Conservation (phyloP, 2,113 vertebrate genomes). For the Acanthisitta chloris region DNA sequence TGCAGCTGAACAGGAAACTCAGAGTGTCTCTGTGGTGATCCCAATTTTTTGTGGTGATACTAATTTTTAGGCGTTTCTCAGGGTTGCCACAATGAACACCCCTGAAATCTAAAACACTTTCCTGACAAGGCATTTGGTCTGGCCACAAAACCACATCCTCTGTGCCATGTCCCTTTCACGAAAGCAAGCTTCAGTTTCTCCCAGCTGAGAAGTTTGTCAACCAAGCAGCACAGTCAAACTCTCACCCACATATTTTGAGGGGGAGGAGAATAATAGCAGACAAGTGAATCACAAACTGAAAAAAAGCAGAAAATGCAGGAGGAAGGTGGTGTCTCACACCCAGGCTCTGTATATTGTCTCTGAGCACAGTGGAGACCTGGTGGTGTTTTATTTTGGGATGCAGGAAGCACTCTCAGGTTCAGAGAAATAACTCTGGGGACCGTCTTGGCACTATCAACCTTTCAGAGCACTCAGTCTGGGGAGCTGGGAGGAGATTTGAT, state of each 20-base stretch:
- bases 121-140: not conserved
- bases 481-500: not conserved
- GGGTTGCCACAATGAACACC: not conserved
- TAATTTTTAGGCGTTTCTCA: not conserved
- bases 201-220: not conserved
- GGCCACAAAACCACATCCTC: not conserved
- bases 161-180: accelerated
- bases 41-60: not conserved
- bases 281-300: not conserved
- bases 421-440: not conserved
- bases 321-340: not conserved
- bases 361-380: not conserved
- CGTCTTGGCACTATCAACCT: not conserved
- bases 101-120: not conserved
- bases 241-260: not conserved
- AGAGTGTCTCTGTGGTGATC: not conserved
- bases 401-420: not conserved
- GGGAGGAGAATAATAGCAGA: not conserved
- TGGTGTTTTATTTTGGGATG: not conserved
- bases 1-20: not conserved
- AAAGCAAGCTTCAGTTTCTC: not conserved
- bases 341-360: not conserved
- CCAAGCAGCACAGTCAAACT: accelerated
- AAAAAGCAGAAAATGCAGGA: not conserved
- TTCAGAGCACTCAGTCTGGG: not conserved